Percentiles rank a stretch among this genome's conserved stretches.
Evolutionary conservation across 2,888 invertebrate species (phyloP).

Genomic region (Limenitis camilla): DNA sequence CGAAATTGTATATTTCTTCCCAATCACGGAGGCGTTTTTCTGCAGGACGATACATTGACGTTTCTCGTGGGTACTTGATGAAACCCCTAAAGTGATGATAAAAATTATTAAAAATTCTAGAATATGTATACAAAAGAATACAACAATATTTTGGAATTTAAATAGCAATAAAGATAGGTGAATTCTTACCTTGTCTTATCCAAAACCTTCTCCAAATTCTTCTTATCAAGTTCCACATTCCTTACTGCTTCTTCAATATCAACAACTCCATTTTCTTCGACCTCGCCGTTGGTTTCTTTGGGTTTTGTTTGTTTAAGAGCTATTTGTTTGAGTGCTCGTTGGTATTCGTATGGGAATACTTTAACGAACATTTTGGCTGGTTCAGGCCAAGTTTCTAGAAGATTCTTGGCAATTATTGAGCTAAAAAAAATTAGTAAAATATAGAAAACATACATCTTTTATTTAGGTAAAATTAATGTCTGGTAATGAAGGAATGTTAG

Average conservation of each 20-base stretch:
- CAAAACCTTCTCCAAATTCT: conserved; percentile 85
- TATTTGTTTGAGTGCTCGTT: conserved; percentile 86
- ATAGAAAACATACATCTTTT: too few relatives aligned
- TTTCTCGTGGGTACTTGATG: conserved; percentile 95
- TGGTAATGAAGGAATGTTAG: too few relatives aligned
- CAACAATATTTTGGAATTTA: too few relatives aligned
- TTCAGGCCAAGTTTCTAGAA: conserved; percentile 86
- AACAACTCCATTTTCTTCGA: conserved; percentile 60
- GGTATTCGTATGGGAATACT: conserved; percentile 98
- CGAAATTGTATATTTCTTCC: conserved; percentile 96
- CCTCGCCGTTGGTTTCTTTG: conserved; percentile 47
- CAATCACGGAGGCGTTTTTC: conserved; percentile 93
- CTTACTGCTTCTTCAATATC: conserved; percentile 94
- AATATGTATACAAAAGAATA: too few relatives aligned
- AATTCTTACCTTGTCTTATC: conserved; percentile 79
- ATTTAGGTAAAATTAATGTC: too few relatives aligned
- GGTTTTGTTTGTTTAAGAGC: conserved; percentile 51
- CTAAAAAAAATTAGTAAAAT: conserved; percentile 33
- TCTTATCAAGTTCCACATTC: conserved; percentile 84
- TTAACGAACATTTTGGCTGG: conserved; percentile 89
- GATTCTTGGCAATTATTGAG: conserved; percentile 85
- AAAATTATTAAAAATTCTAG: too few relatives aligned
- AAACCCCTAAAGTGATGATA: too few relatives aligned
- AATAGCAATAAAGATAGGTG: neutral
- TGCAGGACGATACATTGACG: conserved; percentile 87